Evolutionary conservation across 2,888 invertebrate genomes (phyloP).

Genomic region (Troides oblongomaculatus): DNA sequence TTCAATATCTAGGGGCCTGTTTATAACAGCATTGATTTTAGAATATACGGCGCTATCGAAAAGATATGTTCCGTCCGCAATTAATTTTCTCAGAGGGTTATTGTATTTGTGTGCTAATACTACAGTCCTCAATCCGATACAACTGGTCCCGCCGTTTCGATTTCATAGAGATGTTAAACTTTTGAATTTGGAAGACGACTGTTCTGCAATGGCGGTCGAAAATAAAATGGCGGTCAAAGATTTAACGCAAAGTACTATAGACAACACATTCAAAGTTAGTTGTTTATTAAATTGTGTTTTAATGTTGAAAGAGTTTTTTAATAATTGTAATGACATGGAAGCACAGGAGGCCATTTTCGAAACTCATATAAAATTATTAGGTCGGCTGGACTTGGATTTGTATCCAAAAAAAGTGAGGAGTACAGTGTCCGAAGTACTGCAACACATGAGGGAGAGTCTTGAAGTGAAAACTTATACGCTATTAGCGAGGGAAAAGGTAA

Average conservation of each 20-base stretch:
- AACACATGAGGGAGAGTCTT: constrained; percentile 72
- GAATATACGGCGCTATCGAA: constrained; percentile 91
- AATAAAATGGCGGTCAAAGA: constrained; percentile 79
- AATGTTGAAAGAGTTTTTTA: constrained; percentile 81
- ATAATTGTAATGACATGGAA: constrained; percentile 68
- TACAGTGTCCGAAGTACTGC: constrained; percentile 61
- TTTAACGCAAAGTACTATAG: constrained; percentile 73
- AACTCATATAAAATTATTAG: constrained; percentile 77
- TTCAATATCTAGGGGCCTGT: constrained; percentile 89
- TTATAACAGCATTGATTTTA: constrained; percentile 84
- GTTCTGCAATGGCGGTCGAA: constrained; percentile 56
- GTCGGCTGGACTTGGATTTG: constrained; percentile 77
- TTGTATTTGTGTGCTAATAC: constrained; percentile 86
- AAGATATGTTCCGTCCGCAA: constrained; percentile 88
- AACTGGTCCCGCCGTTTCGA: constrained; percentile 85
- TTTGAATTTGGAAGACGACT: constrained; percentile 79
- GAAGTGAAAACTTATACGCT: constrained; percentile 79
- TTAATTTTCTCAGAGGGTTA: constrained; percentile 89
- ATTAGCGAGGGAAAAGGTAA: constrained; percentile 82
- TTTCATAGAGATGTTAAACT: constrained; percentile 75
- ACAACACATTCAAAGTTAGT: constrained; percentile 83
- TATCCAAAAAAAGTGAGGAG: constrained; percentile 81
- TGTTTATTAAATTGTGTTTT: constrained; percentile 77
- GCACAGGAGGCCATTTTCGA: constrained; percentile 73
- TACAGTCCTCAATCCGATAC: constrained; percentile 77